Evolutionary conservation across 2,888 invertebrate species (phyloP).

Genomic region (Caenorhabditis macrosperma): DNA sequence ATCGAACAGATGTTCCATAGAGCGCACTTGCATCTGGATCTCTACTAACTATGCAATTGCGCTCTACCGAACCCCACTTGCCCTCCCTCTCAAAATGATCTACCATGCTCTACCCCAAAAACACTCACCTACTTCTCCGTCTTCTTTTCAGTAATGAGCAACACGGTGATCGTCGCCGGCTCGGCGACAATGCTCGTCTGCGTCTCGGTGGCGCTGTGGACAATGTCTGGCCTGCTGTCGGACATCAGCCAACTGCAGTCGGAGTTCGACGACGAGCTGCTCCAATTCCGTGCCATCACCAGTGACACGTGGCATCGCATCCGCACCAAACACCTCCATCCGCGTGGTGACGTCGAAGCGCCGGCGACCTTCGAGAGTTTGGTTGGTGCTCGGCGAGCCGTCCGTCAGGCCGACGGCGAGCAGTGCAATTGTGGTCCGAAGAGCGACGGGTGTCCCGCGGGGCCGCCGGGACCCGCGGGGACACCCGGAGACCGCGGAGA

Average conservation of each 20-base stretch:
- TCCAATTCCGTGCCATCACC: conserved; percentile 62
- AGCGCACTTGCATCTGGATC: no score
- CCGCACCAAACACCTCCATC: conserved; percentile 63
- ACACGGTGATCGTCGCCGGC: conserved; percentile 41
- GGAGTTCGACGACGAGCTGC: conserved; percentile 65
- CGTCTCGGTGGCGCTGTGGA: conserved; percentile 58
- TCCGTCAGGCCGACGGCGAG: conserved; percentile 62
- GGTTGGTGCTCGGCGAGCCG: conserved; percentile 61
- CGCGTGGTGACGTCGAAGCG: conserved; percentile 38
- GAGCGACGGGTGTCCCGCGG: conserved; percentile 69
- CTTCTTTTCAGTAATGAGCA: conserved; percentile 31
- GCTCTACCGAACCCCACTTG: no score
- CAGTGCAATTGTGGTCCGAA: conserved; percentile 72
- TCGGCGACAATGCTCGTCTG: conserved; percentile 52
- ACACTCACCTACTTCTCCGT: not conserved
- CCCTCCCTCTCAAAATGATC: no score
- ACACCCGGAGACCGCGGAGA: conserved; percentile 63
- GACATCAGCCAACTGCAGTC: conserved; percentile 64
- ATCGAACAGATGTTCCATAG: no score
- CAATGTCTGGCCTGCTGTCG: conserved; percentile 58
- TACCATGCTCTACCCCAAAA: not conserved
- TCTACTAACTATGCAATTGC: not conserved
- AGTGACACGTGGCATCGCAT: conserved; percentile 70
- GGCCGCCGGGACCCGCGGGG: conserved; percentile 71
- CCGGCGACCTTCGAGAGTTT: conserved; percentile 64